Evolutionary conservation across 2,888 invertebrate genomes (phyloP).

Genomic region (Hemithea aestivaria): DNA sequence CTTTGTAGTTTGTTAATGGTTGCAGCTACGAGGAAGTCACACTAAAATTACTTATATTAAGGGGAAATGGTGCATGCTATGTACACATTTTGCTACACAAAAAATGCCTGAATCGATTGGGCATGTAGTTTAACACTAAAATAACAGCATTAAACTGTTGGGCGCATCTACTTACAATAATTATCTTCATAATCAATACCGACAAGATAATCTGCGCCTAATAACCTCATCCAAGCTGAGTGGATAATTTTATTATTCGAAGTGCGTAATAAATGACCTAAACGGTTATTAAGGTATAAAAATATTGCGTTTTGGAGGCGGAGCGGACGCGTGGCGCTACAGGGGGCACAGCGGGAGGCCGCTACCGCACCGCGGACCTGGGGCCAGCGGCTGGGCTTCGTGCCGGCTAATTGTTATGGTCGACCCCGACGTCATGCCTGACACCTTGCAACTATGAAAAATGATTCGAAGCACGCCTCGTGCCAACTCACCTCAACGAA

Average conservation of each 20-base stretch:
- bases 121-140: too few species aligned
- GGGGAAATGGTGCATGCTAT: too few species aligned
- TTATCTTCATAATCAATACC: slow-evolving; percentile 17
- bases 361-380: slow-evolving; percentile 50
- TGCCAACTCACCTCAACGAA: slow-evolving; percentile 18
- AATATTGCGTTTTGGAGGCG: slow-evolving; percentile 52
- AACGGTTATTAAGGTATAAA: slow-evolving; percentile 76
- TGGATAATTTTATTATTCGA: slow-evolving; percentile 66
- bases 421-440: slow-evolving; percentile 38
- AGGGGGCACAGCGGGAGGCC: slow-evolving; percentile 66
- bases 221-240: slow-evolving; percentile 47
- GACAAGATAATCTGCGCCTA: slow-evolving; percentile 28
- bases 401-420: slow-evolving; percentile 54
- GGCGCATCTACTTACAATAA: too few species aligned
- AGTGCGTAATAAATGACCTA: slow-evolving; percentile 60
- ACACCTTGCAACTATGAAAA: slow-evolving; percentile 45
- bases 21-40: too few species aligned
- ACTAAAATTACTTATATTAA: too few species aligned
- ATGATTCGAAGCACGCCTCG: slow-evolving; percentile 19
- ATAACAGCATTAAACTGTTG: too few species aligned
- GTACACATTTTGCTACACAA: too few species aligned
- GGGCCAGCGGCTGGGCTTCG: slow-evolving; percentile 27
- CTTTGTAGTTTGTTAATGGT: too few species aligned
- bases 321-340: slow-evolving; percentile 50
- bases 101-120: too few species aligned